phyloP scores from a whole-genome alignment of 2,888 invertebrate species.

The Margaritifera margaritifera region DNA sequence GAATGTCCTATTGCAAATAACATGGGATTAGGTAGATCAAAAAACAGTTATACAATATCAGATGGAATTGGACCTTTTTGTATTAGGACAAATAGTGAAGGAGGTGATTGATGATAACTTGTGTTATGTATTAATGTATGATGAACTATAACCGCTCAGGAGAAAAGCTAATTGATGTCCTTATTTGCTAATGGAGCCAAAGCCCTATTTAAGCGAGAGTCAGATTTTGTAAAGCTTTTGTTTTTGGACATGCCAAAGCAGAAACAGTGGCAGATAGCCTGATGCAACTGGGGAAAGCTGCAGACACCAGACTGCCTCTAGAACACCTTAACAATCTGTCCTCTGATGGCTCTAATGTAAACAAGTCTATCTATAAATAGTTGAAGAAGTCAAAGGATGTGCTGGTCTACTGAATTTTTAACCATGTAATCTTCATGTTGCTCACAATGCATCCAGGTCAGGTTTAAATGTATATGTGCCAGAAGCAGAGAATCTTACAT shows the following conservation, averaged over 20 bases:
- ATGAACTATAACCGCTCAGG: too few species aligned
- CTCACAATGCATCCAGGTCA: slow-evolving; percentile 23
- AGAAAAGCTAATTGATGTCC: too few species aligned
- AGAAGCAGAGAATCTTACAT: slow-evolving; percentile 16
- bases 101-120: too few species aligned
- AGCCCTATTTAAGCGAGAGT: too few species aligned
- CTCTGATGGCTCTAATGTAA: slow-evolving; percentile 22
- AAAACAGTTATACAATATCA: too few species aligned
- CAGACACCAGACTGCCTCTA: slow-evolving; percentile 8
- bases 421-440: slow-evolving; percentile 19
- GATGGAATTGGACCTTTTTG: too few species aligned
- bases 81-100: too few species aligned
- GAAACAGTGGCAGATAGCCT: slow-evolving; percentile 13
- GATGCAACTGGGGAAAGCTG: slow-evolving; percentile 1
- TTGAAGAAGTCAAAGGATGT: slow-evolving; percentile 7
- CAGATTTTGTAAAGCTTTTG: too few species aligned
- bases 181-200: too few species aligned
- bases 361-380: slow-evolving; percentile 20
- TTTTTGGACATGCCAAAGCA: background rate
- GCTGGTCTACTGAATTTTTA: slow-evolving; percentile 15
- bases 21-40: too few species aligned
- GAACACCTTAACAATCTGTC: slow-evolving; percentile 16
- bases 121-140: too few species aligned
- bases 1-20: too few species aligned
- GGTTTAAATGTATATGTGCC: slow-evolving; percentile 12